Evolutionary conservation across 2,113 vertebrate genomes (phyloP).

Genomic region (Psilopsiagon aymara): DNA sequence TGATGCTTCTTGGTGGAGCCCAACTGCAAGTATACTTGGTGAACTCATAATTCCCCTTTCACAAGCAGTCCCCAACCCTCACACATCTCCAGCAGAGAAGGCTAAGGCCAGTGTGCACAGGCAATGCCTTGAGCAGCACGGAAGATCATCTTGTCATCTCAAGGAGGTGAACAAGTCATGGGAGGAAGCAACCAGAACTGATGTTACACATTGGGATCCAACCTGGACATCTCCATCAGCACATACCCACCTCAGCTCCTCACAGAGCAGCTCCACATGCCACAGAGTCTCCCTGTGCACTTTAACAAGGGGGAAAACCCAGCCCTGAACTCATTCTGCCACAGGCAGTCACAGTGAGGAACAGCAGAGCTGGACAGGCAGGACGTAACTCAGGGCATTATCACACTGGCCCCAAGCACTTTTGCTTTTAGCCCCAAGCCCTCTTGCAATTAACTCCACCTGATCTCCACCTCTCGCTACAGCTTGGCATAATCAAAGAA

Average conservation of each 20-base stretch:
- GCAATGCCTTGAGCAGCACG: neutral
- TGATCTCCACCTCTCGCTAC: neutral
- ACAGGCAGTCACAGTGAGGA: neutral
- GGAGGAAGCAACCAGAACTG: neutral
- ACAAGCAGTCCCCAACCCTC: neutral
- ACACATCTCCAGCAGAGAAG: fast-evolving
- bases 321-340: neutral
- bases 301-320: neutral
- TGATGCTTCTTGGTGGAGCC: neutral
- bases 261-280: neutral
- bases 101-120: neutral
- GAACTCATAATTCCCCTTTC: neutral
- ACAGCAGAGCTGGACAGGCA: neutral
- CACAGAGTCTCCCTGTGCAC: neutral
- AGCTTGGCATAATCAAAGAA: neutral
- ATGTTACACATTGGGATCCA: neutral
- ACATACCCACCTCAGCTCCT: neutral
- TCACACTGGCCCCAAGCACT: neutral
- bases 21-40: fast-evolving
- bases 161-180: neutral
- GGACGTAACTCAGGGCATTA: neutral
- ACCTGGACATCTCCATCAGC: neutral
- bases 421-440: neutral
- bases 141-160: neutral
- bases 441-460: neutral